phyloP scores from a whole-genome alignment of 30 jellyfish, hydroid and myxozoan species.

The Turritopsis dohrnii region DNA sequence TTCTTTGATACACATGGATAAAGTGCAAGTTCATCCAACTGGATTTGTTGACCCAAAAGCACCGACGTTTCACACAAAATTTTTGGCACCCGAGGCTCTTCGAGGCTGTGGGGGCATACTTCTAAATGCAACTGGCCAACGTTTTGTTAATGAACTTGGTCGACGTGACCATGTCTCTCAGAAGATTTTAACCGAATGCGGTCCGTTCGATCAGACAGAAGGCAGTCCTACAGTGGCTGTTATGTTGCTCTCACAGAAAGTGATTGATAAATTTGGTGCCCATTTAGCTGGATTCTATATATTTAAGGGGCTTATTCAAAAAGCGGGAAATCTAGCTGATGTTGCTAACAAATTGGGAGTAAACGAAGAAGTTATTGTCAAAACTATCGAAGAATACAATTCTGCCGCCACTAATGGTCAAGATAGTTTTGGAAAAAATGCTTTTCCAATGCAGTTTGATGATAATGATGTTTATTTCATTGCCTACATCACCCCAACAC shows the following conservation, averaged over 20 bases:
- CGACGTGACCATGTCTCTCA: constrained; percentile 9
- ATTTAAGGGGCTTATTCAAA: constrained; percentile 1
- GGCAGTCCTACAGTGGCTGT: not conserved
- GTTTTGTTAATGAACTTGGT: constrained; percentile 11
- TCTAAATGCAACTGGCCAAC: constrained; percentile 1
- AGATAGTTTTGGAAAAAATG: constrained; percentile 9
- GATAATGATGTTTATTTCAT: not conserved
- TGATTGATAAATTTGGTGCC: constrained; percentile 15
- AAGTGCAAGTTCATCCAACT: constrained; percentile 13
- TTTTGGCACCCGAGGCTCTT: constrained; percentile 11
- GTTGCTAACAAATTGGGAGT: constrained; percentile 2
- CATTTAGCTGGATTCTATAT: constrained; percentile 15
- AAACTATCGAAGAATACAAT: not conserved
- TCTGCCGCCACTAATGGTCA: not conserved
- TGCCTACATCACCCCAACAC: constrained; percentile 5
- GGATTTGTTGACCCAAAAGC: constrained; percentile 15
- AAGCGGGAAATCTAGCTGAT: not conserved
- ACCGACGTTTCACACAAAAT: constrained; percentile 7
- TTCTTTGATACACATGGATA: constrained; percentile 4
- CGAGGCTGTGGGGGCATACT: constrained; percentile 13
- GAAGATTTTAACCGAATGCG: not conserved
- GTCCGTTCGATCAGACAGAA: not conserved
- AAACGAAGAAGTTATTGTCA: not conserved
- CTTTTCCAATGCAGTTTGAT: not conserved
- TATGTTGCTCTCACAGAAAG: constrained; percentile 13